These are phyloP conservation scores for Augochlora pura DNA, from an alignment of 1,140 invertebrate genomes.

Conservation along the genomic window DNA sequence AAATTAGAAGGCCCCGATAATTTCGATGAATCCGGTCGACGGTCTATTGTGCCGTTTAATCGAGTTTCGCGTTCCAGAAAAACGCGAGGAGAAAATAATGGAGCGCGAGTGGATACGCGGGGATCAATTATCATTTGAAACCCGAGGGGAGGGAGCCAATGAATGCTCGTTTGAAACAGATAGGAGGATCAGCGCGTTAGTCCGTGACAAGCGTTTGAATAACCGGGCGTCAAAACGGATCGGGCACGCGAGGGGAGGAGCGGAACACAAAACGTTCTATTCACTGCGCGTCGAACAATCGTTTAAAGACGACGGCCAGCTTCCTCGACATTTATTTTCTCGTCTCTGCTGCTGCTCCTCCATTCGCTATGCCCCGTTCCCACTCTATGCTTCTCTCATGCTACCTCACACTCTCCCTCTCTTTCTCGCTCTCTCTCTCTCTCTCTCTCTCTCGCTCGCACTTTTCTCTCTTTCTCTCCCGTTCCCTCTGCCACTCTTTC, in stretches of 20 bases:
- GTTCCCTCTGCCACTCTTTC: background rate
- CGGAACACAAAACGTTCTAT: slow-evolving; percentile 31
- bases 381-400: background rate
- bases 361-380: no score
- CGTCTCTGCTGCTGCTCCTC: background rate
- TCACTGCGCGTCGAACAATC: slow-evolving; percentile 10
- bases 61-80: no score
- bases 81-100: no score
- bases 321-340: slow-evolving; percentile 46
- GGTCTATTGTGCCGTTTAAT: no score
- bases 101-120: background rate
- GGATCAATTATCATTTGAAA: slow-evolving; percentile 2
- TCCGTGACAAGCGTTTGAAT: background rate
- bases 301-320: slow-evolving; percentile 24
- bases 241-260: background rate
- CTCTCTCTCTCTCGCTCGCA: background rate
- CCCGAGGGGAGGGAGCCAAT: background rate
- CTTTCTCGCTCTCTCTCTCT: no score
- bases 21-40: no score
- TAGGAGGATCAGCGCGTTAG: background rate
- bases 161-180: background rate
- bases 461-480: slow-evolving; percentile 17
- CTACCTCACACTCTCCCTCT: slow-evolving; percentile 35
- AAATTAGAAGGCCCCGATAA: background rate
- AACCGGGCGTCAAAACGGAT: background rate